Evolutionary conservation across 2,888 invertebrate genomes (phyloP).

Genomic region (Erebia palarica): DNA sequence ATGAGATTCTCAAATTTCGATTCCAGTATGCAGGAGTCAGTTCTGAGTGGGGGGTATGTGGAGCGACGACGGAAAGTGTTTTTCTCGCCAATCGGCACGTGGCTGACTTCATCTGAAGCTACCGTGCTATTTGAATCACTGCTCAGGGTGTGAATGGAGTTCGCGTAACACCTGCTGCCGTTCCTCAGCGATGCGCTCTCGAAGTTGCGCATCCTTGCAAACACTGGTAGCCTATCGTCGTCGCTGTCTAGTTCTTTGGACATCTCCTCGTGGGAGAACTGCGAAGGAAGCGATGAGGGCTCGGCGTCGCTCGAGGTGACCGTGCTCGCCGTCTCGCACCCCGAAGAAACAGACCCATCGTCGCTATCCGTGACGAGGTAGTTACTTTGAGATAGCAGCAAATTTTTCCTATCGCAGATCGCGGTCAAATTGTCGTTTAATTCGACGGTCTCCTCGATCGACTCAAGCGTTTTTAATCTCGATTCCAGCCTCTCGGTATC

Average conservation of each 20-base stretch:
- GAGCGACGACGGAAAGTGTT: constrained; percentile 69
- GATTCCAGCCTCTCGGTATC: constrained; percentile 54
- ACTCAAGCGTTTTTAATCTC: constrained; percentile 57
- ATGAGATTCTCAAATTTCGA: constrained; percentile 72
- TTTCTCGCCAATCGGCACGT: constrained; percentile 77
- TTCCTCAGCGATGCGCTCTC: constrained; percentile 50
- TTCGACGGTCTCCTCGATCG: constrained; percentile 69
- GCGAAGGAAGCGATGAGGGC: constrained; percentile 73
- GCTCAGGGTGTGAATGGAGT: constrained; percentile 48
- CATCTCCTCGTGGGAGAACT: constrained; percentile 68
- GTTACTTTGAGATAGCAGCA: constrained; percentile 69
- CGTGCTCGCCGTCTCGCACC: constrained; percentile 91
- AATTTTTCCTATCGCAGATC: constrained; percentile 52
- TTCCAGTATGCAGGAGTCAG: constrained; percentile 54
- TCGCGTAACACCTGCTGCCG: constrained; percentile 50
- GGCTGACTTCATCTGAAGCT: constrained; percentile 66
- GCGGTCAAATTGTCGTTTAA: constrained; percentile 50
- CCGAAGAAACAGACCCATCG: constrained; percentile 90
- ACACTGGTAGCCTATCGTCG: constrained; percentile 60
- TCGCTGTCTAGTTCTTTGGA: constrained; percentile 61
- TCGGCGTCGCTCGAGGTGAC: constrained; percentile 84
- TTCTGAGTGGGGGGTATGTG: constrained; percentile 72
- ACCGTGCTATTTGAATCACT: constrained; percentile 42
- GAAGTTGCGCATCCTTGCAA: constrained; percentile 52
- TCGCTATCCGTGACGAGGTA: constrained; percentile 85